Base-by-base conservation (phyloP, 2,113 vertebrate species). In the Hassar affinis region DNA sequence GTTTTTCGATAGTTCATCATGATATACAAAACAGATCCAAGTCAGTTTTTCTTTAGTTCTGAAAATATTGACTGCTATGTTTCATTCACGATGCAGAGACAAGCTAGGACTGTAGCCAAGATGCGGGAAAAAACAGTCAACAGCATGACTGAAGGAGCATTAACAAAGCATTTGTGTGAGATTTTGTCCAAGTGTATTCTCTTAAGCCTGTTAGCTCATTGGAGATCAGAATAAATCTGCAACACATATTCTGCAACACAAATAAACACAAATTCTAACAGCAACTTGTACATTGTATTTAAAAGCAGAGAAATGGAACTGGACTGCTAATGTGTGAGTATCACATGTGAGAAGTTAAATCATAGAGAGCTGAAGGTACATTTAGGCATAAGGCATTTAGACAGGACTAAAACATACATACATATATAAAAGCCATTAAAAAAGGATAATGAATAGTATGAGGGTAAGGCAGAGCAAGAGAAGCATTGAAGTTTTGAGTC, bases 321-420 rank as follows among this genome's bases (percentile, higher is more conserved):
- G 47, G 47, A 30, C 20, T 69, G 33, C 17, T 20, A 35, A 2
- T 49, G 22, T 1, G 12, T 47, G 45, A 51, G 14, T 51, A 15
- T 51, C 22, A 5, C 38, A 47, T 71, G 68, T 25, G 38, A 45
- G 38, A 4, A 38, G 3, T 4, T 27, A 72, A n/a, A 27, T 51
- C 25, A 61, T 25, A 78, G 51, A 35, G 30, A 56, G 59, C 10
- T 78, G 59, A 47, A 82, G 82, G 83, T 35, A 66, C 75, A 85
- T n/a, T n/a, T 66, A 78, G n/a, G 74, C 49, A 84, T 20, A 56
- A 79, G 56, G 52, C 52, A 20, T 59, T 79, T 54, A 79, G 66
- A 33, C 2, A 57, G 64, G 68, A 78, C 64, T 7, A 74, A 33
- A 49, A 27, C 42, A 47, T 15, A 82, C 22, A 62, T 66, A 27